Evolutionary conservation across 2,113 vertebrate genomes (phyloP), one percentile per base, ranked within the genome.

Genomic region (Brachypodius melanocephalos): DNA sequence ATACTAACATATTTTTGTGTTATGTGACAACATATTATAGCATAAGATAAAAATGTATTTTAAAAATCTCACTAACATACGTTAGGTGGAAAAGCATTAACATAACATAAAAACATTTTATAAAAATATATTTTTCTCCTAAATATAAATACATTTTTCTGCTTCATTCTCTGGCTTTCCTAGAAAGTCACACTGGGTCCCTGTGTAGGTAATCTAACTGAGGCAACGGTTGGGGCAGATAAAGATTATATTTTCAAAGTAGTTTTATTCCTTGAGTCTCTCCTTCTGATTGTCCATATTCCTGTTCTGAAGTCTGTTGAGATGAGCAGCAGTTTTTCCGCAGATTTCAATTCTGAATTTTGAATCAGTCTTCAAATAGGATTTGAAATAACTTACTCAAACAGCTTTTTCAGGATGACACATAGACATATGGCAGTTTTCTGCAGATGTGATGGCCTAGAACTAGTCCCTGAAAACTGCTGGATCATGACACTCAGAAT

Each of bases 81-180:
- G 21, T 84, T 84, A 76, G 61, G 36, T 25, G 1, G 63, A 86
- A 90, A 96, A 82, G 34, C 21, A 73, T 79, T 75, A 92, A 83
- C 76, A 49, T 69, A 86, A 75, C 14, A 46, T 68, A 57, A 88
- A 93, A 63, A 18, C 2, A 69, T 61, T 14, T 38, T 40, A 18
- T 42, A 24, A 32, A 68, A 59, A 84, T 46, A 17, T 31, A 1
- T 38, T 76, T 91, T 95, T 74, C 29, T 88, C 25, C 40, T 82
- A 80, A 85, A 85, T 62, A 81, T 71, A 79, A 84, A 73, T 34
- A 13, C 1, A 4, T 36, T 89, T 79, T 96, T 6, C 46, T 84
- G 42, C 58, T 91, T 90, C 46, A n/a, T 85, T 91, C 51, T 91
- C 59, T 87, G 42, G 36, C 69, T 90, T 96, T 89, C 43, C 38